These are phyloP conservation scores for Actinernus sp. DNA, from an alignment of 92 coral and sea anemone species.

Conservation along the genomic window DNA sequence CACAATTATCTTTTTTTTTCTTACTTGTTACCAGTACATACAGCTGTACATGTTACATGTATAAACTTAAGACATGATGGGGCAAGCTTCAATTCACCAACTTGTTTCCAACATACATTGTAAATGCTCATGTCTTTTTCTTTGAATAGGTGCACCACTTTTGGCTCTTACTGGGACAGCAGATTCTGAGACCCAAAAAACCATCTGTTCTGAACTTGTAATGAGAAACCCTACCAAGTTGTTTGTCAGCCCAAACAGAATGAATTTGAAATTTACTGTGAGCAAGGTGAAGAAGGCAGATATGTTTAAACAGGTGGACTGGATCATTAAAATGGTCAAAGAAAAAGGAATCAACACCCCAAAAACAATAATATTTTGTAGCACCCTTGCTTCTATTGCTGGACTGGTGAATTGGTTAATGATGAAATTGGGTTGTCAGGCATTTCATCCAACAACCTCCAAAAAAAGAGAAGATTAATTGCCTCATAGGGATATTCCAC, in stretches of 20 bases:
- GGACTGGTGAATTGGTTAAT: conserved; percentile 19
- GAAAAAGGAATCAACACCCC: neutral
- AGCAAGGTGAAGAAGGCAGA: neutral
- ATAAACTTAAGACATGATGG: no score
- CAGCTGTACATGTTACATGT: no score
- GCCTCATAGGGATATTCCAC: conserved; percentile 43
- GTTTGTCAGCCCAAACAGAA: conserved; percentile 3
- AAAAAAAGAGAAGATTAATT: conserved; percentile 1
- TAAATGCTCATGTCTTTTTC: no score
- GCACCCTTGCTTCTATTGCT: conserved; percentile 23
- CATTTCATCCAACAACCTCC: conserved; percentile 2
- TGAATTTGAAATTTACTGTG: neutral
- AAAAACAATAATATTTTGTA: conserved; percentile 26
- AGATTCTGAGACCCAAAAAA: neutral
- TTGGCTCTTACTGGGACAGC: neutral
- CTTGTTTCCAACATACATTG: no score
- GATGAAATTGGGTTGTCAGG: conserved; percentile 19
- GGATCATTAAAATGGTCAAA: neutral
- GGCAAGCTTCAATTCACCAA: no score
- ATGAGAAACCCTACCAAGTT: neutral
- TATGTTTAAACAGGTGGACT: neutral
- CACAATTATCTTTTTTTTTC: no score
- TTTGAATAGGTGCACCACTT: neutral
- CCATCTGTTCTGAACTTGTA: neutral
- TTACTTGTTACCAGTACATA: no score